Evolutionary conservation across 2,888 invertebrate genomes (phyloP), one percentile per base, ranked within the genome.

Genomic region (Plagiodera versicolora): DNA sequence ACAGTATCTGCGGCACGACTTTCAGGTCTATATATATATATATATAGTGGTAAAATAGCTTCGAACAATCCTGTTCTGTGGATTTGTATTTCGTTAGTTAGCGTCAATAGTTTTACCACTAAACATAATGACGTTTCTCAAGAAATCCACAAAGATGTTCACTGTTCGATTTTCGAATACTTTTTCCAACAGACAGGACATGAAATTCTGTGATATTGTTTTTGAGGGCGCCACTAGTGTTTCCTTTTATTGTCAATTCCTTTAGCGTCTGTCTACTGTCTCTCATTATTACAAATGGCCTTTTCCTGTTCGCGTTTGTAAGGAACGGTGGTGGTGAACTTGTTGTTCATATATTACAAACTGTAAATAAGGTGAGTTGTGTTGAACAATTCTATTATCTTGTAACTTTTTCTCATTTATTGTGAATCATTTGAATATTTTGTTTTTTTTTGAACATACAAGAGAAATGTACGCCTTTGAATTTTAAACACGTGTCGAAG

Each of bases 251-350:
- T 65, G 66, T 28, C 20, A 30, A n/a, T 61, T 48, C 67, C 67
- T 67, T 70, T 68, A n/a, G n/a, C n/a, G 61, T 71, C 49, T 16
- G 39, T n/a, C 44, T n/a, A n/a, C 24, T 44, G 10, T 24, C 14
- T 24, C 14, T 16, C 11, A 9, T 6, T 17, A 10, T 44, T 44
- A 11, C 44, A 53, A 53, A 79, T 80, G 81, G 80, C 77, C 79
- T 79, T 80, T 82, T 82, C 82, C 82, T 79, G 78, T 80, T 79
- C 74, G 76, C 76, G 79, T 75, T 75, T 72, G 68, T 70, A 67
- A 68, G 66, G 67, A 67, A 76, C 74, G 68, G 75, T 67, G 61
- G 69, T 71, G 69, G 65, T 77, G 78, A 75, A 51, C 52, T 50
- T 54, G 59, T 65, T 61, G 58, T 68, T 65, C 65, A 63, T 58